These are phyloP conservation scores for Caradrina clavipalpis DNA, from an alignment of 2,888 invertebrate genomes.

Conservation along the genomic window DNA sequence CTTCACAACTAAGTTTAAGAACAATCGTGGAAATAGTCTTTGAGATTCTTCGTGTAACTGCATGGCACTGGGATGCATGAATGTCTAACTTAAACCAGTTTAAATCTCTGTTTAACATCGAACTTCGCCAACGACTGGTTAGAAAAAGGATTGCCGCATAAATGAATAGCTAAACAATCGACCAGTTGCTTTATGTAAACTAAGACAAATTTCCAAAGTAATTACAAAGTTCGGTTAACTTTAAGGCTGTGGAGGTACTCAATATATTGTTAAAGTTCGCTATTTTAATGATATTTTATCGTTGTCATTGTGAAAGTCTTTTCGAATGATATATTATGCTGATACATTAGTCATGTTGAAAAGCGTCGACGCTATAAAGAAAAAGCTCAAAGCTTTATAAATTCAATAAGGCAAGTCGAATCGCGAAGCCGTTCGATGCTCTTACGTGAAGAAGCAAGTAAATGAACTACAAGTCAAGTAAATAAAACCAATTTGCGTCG, in stretches of 20 bases:
- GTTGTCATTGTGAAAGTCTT: conserved; percentile 19
- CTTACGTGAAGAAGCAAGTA: conserved; percentile 55
- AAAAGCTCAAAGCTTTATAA: conserved; percentile 41
- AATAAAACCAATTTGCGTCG: conserved; percentile 69
- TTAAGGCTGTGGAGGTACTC: conserved; percentile 22
- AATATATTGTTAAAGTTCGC: conserved; percentile 45
- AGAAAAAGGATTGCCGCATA: conserved; percentile 29
- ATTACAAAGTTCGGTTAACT: conserved; percentile 46
- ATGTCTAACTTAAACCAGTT: conserved; percentile 15
- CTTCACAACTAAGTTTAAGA: conserved; percentile 44
- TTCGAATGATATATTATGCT: conserved; percentile 17
- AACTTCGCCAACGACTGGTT: conserved; percentile 4
- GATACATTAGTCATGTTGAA: conserved; percentile 35
- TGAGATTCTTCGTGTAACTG: conserved; percentile 28
- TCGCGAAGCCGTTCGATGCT: conserved; percentile 54
- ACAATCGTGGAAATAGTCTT: conserved; percentile 47
- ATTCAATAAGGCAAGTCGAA: conserved; percentile 54
- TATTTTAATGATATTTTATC: conserved; percentile 40
- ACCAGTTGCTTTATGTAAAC: conserved; percentile 37
- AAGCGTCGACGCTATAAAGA: conserved; percentile 22
- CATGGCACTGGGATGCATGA: conserved; percentile 17
- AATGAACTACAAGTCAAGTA: conserved; percentile 63
- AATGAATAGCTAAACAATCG: conserved; percentile 41
- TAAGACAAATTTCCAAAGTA: conserved; percentile 45
- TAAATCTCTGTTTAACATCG: conserved; percentile 12